Base-by-base conservation (phyloP, 2,888 invertebrate species). In the Thereva unica region DNA sequence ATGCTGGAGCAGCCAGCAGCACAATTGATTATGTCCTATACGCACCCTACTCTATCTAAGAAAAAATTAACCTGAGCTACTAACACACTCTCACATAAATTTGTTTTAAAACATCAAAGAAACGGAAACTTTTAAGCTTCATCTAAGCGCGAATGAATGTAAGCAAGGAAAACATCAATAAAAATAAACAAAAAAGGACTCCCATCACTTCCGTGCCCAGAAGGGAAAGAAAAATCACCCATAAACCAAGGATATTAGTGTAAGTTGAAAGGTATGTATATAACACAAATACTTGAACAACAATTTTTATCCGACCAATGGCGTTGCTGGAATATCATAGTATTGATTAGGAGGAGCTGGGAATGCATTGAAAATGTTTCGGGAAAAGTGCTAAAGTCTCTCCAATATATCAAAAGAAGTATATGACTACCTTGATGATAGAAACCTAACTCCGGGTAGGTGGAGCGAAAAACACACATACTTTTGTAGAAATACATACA, bases 301-400 rank as follows among this genome's bases (percentile, higher is more conserved):
- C 47, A 9, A 59, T 35, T 12, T 47, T 59, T 59, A 59, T 59
- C 57, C 57, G 57, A 37, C 57, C 57, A 59, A 59, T 59, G 35
- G 37, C 5, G 35, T 23, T 1, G 50, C 50, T n/a, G 3, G 23
- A 12, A 50, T 10, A 10, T 47, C 47, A 23, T 44, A 35, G 34
- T 8, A 34, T 56, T 42, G 23, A 45, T 42, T 35, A 56, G 44
- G 35, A 44, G 10, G 44, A 56, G 10, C 8, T 42, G 56, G 41
- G 23, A 12, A 8, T 56, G 56, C n/a, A 10, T n/a, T 44, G 35
- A 23, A 34, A 42, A 38, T 41, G 5, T 10, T 5, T 47, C 12
- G 38, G 37, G 10, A 59, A 35, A 47, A 37, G 41, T 44, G 47
- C 23, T 23, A 23, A 23, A 23, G 23, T 23, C 23, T 23, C 23